Conservation (phyloP, 2,113 vertebrate genomes). For the Tragulus kanchil region DNA sequence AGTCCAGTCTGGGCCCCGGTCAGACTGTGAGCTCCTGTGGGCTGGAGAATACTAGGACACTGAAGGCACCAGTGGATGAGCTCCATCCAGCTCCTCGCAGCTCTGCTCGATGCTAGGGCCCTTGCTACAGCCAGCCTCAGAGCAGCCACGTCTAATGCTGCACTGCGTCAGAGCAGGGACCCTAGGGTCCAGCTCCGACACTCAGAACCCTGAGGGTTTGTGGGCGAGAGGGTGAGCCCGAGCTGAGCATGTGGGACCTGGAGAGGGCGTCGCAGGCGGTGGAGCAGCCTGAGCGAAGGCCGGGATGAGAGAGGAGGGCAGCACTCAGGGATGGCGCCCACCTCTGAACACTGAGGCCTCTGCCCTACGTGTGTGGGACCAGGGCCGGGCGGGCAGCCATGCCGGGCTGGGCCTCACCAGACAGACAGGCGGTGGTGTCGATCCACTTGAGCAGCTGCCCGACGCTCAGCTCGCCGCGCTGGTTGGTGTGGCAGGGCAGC, state of each 20-base stretch:
- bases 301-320: not conserved
- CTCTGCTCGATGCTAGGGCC: not conserved
- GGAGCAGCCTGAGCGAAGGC: not conserved
- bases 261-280: not conserved
- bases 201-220: accelerated
- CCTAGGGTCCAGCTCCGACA: not conserved
- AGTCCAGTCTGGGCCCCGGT: not conserved
- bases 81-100: not conserved
- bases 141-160: not conserved
- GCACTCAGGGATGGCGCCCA: not conserved
- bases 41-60: not conserved
- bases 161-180: not conserved
- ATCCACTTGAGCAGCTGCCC: slow-evolving; percentile 99
- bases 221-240: not conserved
- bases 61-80: not conserved
- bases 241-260: not conserved
- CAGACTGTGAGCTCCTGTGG: not conserved
- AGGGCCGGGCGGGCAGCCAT: accelerated
- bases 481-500: slow-evolving; percentile 96
- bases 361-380: too few species aligned
- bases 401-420: slow-evolving; percentile 86
- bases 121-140: not conserved
- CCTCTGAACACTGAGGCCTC: not conserved
- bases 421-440: slow-evolving; percentile 96
- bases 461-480: slow-evolving; percentile 92